Base-by-base conservation (phyloP, 2,113 vertebrate species). In the Pseudonaja textilis region DNA sequence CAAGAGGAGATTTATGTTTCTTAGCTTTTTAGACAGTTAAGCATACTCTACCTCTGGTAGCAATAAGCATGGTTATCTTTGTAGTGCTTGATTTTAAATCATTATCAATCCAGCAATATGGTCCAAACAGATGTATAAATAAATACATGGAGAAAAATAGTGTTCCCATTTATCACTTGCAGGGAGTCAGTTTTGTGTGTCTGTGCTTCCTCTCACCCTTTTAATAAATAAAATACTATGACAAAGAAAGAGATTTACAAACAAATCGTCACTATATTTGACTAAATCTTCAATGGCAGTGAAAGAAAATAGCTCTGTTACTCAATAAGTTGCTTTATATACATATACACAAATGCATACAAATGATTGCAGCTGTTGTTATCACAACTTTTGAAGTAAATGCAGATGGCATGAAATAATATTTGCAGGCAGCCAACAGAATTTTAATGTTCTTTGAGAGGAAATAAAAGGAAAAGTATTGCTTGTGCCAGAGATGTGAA, bases 371-470 rank as follows among this genome's bases (percentile, higher is more conserved):
- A 98, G 97, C 96, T 97, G 97, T 97, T 97, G 93, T 93, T 94
- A 96, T 95, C 97, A 97, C 97, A 97, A 96, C 96, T 95, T 94
- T 90, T 90, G 95, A 95, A 97, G 95, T 92, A 96, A 97, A 97
- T 97, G 97, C 97, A 98, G 97, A 97, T 97, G 97, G 97, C 94
- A 96, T 94, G 96, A 97, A 98, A 98, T 97, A 98, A 98, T 98
- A 98, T 97, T 97, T 97, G 95, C 96, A 96, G 97, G 96, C 96
- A 96, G 96, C 97, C 98, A 98, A 98, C 97, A 97, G 97, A 98
- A 97, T 98, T 97, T 97, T 97, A 97, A 98, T 97, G 97, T 96
- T 96, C 95, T 96, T 39, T 93, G 95, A 95, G 97, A 97, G 96
- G 96, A 96, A 97, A 95, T 96, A 87, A 97, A 97, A 97, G 90